Base-by-base conservation (phyloP, 2,888 invertebrate genomes). In the Tanytarsus gracilentus region DNA sequence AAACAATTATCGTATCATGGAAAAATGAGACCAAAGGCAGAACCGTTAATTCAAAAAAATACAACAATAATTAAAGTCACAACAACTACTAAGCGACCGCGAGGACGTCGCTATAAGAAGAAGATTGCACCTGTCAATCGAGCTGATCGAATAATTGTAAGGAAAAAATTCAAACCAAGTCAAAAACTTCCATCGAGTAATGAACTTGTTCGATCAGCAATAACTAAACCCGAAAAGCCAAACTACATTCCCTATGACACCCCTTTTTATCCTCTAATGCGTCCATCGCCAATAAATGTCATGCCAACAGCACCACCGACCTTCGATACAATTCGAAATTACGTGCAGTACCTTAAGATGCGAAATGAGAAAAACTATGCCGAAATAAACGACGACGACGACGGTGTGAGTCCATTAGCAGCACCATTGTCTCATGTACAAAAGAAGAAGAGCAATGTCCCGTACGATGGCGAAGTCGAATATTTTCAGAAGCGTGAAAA, bases 401-500 rank as follows among this genome's bases (percentile, higher is more conserved):
- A 44, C 18, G 33, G n/a, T 33, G 33, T 33, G 9, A 33, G 9
- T 33, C 3, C 9, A 33, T 9, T 11, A 33, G 75, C 78, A 64
- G 77, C 77, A 66, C 78, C 78, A n/a, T 75, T 76, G 68, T 63
- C 73, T 4, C 65, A 67, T 29, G 63, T 66, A 8, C 18, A 14
- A 39, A 25, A 53, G 8, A 62, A 66, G 59, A 69, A 55, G 3
- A 30, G 72, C 65, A 6, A 11, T 14, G 4, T n/a, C 4, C 26
- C 39, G 5, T 36, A 21, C 25, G 74, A 77, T 23, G 44, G 44
- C 59, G 78, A 79, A 61, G 80, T 80, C 3, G 75, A 76, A 62
- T 79, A 80, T 62, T 78, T 78, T 61, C 80, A 77, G 62, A 74
- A 79, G 68, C 71, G 72, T 64, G 78, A 78, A 25, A 72, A 74